Evolutionary conservation across 2,888 invertebrate genomes (phyloP).

Genomic region (Teleiodes luculella): DNA sequence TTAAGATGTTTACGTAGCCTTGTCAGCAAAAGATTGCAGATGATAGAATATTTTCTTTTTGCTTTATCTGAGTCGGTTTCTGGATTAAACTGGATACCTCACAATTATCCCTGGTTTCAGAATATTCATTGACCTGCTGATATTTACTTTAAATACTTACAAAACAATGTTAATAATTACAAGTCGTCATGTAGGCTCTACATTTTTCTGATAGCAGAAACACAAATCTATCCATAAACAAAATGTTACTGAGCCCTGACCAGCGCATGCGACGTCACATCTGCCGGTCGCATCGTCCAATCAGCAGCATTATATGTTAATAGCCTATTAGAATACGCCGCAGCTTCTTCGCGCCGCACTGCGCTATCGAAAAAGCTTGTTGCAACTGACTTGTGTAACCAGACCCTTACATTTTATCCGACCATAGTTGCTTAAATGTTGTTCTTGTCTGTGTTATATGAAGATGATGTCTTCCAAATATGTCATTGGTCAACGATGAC

Average conservation of each 20-base stretch:
- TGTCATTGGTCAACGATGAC: no score
- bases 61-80: no score
- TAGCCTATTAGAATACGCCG: conserved; percentile 76
- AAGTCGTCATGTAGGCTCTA: no score
- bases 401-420: conserved; percentile 33
- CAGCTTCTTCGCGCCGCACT: conserved; percentile 59
- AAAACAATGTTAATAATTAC: no score
- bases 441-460: conserved; percentile 32
- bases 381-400: conserved; percentile 36
- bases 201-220: neutral
- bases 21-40: no score
- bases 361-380: conserved; percentile 42
- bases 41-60: no score
- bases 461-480: no score
- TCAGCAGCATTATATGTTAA: conserved; percentile 80
- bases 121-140: no score
- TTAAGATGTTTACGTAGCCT: no score
- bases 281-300: conserved; percentile 78
- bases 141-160: no score
- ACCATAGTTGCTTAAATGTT: conserved; percentile 21
- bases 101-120: no score
- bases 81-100: no score
- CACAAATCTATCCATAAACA: neutral
- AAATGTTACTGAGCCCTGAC: conserved; percentile 46
- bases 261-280: conserved; percentile 54